Evolutionary conservation across 2,113 vertebrate species (phyloP), one percentile per base, ranked within the genome.

Genomic region (Pheucticus melanocephalus): DNA sequence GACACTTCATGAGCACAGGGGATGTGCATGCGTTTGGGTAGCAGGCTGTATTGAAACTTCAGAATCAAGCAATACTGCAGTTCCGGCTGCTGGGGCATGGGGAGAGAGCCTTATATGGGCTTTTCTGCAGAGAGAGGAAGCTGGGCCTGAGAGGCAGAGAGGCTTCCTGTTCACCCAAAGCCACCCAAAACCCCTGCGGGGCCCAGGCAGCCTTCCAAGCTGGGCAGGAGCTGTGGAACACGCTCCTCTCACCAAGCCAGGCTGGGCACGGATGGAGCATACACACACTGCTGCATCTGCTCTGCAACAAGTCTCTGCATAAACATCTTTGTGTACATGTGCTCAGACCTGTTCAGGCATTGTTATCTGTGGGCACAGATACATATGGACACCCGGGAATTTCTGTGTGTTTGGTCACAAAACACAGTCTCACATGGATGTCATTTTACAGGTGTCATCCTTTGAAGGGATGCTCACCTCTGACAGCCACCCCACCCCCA

Each of bases 101-200:
- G 80, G 42, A 70, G 61, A 90, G 17, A 95, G 35, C 98, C 98
- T 97, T 98, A 98, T 98, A 98, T 94, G 97, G 98, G 68, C 94
- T 95, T 94, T 93, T 97, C 87, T 96, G 92, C 68, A 63, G 79
- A 93, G 82, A 76, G 94, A 97, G 97, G 98, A 98, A 98, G 97
- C 84, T 77, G 88, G 91, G 90, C 69, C 76, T 3, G 3, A 88
- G 91, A 54, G 96, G 50, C 75, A 84, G 81, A 83, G 81, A 86
- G 11, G 71, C 88, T 98, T 98, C 97, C 98, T 97, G 92, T 96
- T 97, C 85, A 94, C 78, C 92, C 22, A 86, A 95, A 98, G 93
- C 39, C 91, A 70, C 3, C 2, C 61, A 70, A 75, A 60, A 25
- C 54, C 44, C 44, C 56, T 69, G 66, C 10, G 13, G 57, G 66